Base-by-base conservation (phyloP, 2,888 invertebrate genomes). In the Phyto melanocephala region DNA sequence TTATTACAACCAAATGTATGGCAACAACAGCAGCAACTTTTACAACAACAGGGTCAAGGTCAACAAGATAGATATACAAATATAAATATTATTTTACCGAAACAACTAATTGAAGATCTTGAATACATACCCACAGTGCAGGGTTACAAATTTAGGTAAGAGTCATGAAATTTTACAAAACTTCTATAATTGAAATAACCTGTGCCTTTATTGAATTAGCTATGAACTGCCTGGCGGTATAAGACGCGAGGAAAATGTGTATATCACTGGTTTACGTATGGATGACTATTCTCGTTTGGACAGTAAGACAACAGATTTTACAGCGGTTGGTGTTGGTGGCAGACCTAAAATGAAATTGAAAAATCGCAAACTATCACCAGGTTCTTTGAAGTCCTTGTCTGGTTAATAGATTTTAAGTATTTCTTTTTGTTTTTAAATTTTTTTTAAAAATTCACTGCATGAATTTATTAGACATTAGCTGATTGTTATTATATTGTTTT, bases 331-430 rank as follows among this genome's bases (percentile, higher is more conserved):
- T 33, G 52, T 62, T 1, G 82, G 75, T 11, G 79, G 82, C 8
- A 58, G 79, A 60, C 75, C 60, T 1, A 74, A 68, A 62, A 78
- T 62, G 28, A 62, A 54, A 17, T 22, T 87, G 0, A 89, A 89
- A 78, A 87, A 87, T 71, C 89, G 89, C 45, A 89, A 89, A 81
- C 82, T 89, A 17, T 87, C 89, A 15, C 88, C 88, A 8, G 87
- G 87, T 70, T 84, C 88, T 1, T 83, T 89, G 1, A 83, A 88
- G 63, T 87, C 89, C 7, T 62, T 89, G 70, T 88, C 89, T 5
- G 89, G 89, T 5, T 89, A 71, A 87, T 54, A 35, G 22, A 15
- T 47, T 47, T 20, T 17, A 7, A 47, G 10, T 47, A 7, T 17
- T 47, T 7, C 15, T 7, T 47, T 47, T 47, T 17, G 15, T 47